These are phyloP conservation scores for Saimiri boliviensis DNA, from an alignment of 2,113 vertebrate species.

Conservation along the genomic window DNA sequence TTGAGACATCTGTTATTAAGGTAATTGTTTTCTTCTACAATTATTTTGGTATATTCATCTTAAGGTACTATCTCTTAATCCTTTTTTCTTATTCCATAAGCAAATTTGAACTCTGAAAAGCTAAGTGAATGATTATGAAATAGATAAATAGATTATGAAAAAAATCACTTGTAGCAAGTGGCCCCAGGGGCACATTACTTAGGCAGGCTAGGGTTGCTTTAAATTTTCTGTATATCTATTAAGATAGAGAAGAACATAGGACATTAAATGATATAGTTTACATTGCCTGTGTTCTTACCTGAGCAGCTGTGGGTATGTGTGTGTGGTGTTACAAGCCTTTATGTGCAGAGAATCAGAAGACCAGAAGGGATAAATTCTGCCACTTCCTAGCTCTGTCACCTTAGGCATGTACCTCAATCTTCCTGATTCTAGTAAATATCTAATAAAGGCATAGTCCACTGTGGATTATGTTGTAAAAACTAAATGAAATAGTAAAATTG, in stretches of 20 bases:
- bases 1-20: conserved; percentile 99
- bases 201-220: neutral
- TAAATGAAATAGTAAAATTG: neutral
- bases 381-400: neutral
- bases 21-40: conserved; percentile 82
- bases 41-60: neutral
- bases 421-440: neutral
- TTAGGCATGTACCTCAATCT: neutral
- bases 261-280: neutral
- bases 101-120: neutral
- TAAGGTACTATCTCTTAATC: neutral
- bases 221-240: neutral
- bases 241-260: neutral
- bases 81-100: neutral
- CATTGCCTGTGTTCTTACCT: neutral
- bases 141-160: neutral
- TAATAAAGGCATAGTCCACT: neutral
- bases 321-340: neutral
- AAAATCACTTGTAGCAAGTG: neutral
- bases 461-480: neutral
- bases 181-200: neutral
- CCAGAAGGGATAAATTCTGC: neutral
- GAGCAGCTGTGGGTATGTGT: neutral
- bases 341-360: neutral
- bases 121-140: neutral